A percentile compares a stretch with the other conserved stretches of the same genome.
These are phyloP conservation scores for Probaryconus sp. DNA, from an alignment of 1,140 invertebrate species.

Conservation along the genomic window DNA sequence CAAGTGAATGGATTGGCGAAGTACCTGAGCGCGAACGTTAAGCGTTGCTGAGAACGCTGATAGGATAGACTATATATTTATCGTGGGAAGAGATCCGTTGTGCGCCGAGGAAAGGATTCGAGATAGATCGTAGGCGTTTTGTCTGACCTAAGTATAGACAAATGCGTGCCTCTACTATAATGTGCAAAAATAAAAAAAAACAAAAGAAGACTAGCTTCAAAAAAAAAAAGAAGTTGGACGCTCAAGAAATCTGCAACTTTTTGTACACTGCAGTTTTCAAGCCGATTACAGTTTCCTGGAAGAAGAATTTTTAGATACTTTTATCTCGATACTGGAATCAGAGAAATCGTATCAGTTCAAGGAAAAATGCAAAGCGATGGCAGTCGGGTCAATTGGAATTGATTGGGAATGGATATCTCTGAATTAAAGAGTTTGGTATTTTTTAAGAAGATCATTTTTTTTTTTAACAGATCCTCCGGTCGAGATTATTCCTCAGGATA, in stretches of 20 bases:
- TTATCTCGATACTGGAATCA: too few relatives aligned
- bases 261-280: too few relatives aligned
- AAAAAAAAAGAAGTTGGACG: conserved; percentile 19
- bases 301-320: too few relatives aligned
- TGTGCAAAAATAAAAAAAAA: conserved; percentile 20
- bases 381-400: too few relatives aligned
- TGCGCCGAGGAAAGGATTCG: conserved; percentile 41
- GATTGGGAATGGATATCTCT: too few relatives aligned
- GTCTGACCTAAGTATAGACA: conserved; percentile 55
- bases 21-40: conserved; percentile 28
- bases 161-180: conserved; percentile 35
- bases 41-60: conserved; percentile 35
- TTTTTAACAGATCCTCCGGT: too few relatives aligned
- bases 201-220: conserved; percentile 9
- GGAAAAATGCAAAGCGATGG: too few relatives aligned
- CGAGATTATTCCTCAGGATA: too few relatives aligned
- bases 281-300: too few relatives aligned
- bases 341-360: too few relatives aligned
- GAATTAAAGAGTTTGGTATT: too few relatives aligned
- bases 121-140: conserved; percentile 48
- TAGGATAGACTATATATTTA: conserved; percentile 54
- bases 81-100: conserved; percentile 60
- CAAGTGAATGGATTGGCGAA: conserved; percentile 37
- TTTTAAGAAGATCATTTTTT: too few relatives aligned
- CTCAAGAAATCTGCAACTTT: conserved; percentile 10